phyloP scores from a whole-genome alignment of 2,888 invertebrate genomes.

The Phytoseiulus persimilis region DNA sequence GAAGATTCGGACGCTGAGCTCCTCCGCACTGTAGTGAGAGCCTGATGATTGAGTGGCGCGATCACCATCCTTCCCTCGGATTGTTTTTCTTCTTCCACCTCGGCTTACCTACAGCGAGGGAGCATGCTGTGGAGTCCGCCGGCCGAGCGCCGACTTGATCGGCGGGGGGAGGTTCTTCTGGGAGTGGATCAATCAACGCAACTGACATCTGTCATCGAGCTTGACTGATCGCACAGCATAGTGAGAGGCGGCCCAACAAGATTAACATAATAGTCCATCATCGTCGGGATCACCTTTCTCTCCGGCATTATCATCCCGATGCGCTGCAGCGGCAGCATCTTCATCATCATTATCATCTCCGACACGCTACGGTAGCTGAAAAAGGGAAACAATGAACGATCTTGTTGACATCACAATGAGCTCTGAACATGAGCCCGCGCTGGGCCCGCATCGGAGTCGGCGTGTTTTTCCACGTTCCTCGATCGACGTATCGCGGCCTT shows the following conservation, averaged over 20 bases:
- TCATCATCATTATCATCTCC: not conserved
- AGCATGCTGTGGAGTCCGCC: not conserved
- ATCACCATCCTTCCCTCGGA: not conserved
- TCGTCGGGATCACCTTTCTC: not conserved
- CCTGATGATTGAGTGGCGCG: not conserved
- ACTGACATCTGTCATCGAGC: conserved; percentile 5
- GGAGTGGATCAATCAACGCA: not conserved
- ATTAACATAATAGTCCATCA: conserved; percentile 5
- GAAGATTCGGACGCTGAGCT: not conserved
- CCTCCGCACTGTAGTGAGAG: not conserved
- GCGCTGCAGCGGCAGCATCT: not conserved
- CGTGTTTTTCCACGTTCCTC: no score
- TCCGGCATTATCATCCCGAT: not conserved
- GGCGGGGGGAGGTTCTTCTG: not conserved
- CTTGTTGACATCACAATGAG: not conserved
- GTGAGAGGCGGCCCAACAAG: not conserved
- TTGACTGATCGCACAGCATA: not conserved
- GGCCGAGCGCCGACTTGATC: not conserved
- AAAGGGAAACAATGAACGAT: not conserved
- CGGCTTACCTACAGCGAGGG: no score
- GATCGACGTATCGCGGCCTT: no score
- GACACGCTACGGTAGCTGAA: not conserved
- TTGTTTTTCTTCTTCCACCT: not conserved
- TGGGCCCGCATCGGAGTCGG: no score
- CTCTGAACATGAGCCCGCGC: not conserved